Evolutionary conservation across 2,113 vertebrate genomes (phyloP).

Genomic region (Tragulus kanchil): DNA sequence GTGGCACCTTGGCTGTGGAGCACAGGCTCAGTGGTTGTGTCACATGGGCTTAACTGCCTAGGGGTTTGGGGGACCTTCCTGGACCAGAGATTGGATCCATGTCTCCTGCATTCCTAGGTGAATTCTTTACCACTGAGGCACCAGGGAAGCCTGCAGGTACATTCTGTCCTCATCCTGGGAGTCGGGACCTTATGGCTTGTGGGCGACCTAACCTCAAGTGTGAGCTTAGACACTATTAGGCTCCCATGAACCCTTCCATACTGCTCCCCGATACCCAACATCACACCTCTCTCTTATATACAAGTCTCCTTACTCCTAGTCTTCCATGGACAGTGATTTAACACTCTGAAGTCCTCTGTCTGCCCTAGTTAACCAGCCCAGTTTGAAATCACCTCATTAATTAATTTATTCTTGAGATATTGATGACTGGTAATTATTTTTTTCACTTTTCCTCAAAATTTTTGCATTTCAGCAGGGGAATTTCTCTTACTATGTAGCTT

Average conservation of each 20-base stretch:
- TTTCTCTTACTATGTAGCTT: slow-evolving; percentile 2
- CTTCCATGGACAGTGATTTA: background rate
- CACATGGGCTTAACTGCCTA: background rate
- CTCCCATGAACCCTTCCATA: background rate
- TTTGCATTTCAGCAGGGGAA: background rate
- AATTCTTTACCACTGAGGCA: background rate
- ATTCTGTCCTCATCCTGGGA: background rate
- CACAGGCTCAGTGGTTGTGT: background rate
- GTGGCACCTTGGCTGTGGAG: background rate
- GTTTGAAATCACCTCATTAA: slow-evolving; percentile 18
- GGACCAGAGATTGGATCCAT: accelerated
- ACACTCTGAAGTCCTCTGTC: background rate
- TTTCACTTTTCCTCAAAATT: background rate
- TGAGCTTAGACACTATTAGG: background rate
- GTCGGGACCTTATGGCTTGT: accelerated
- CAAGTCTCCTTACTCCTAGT: background rate
- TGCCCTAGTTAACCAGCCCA: background rate
- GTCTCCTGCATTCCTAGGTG: accelerated
- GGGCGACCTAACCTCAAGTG: background rate
- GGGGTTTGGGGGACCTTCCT: background rate
- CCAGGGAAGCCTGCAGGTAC: background rate
- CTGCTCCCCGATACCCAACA: background rate
- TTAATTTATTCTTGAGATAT: background rate
- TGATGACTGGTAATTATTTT: background rate
- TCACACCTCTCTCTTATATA: background rate